Conservation (phyloP, 1,140 invertebrate species). For the Latrodectus geometricus region DNA sequence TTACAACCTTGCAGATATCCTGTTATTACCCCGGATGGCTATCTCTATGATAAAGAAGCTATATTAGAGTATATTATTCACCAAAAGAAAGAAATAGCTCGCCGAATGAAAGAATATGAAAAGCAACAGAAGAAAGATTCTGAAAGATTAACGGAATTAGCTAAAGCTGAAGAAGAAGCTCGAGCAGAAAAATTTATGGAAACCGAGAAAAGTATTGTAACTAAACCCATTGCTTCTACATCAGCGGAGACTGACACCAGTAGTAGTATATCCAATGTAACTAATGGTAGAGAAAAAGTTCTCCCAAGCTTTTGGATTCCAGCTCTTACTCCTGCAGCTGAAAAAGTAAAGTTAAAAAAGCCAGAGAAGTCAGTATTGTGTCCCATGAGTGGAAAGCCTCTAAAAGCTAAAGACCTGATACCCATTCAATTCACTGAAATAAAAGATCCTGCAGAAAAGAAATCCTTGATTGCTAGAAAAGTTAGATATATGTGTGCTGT, state of each 20-base stretch:
- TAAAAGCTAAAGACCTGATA: slow-evolving; percentile 94
- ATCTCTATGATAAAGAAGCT: slow-evolving; percentile 96
- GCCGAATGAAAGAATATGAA: slow-evolving; percentile 93
- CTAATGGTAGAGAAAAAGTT: slow-evolving; percentile 76
- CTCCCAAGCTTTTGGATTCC: slow-evolving; percentile 99
- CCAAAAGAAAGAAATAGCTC: slow-evolving; percentile 92
- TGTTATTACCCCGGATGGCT: slow-evolving; percentile 91
- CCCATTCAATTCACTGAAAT: slow-evolving; percentile 93
- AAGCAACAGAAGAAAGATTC: slow-evolving; percentile 78
- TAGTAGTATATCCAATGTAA: slow-evolving; percentile 79
- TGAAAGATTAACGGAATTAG: slow-evolving; percentile 75
- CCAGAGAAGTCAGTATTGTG: slow-evolving; percentile 92
- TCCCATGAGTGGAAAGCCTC: slow-evolving; percentile 89
- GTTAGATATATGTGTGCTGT: slow-evolving; percentile 97
- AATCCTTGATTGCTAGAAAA: slow-evolving; percentile 70
- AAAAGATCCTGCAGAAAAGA: slow-evolving; percentile 79
- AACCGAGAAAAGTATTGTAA: slow-evolving; percentile 74
- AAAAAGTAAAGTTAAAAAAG: slow-evolving; percentile 80
- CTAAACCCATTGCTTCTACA: slow-evolving; percentile 67
- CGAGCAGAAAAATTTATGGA: slow-evolving; percentile 83
- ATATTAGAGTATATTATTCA: slow-evolving; percentile 95
- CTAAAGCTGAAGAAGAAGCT: slow-evolving; percentile 78
- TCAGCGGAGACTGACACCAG: slow-evolving; percentile 12
- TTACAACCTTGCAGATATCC: slow-evolving; percentile 95
- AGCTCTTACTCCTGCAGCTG: slow-evolving; percentile 88